Conservation (phyloP, 2,888 invertebrate species). For the Iphiclides podalirius region DNA sequence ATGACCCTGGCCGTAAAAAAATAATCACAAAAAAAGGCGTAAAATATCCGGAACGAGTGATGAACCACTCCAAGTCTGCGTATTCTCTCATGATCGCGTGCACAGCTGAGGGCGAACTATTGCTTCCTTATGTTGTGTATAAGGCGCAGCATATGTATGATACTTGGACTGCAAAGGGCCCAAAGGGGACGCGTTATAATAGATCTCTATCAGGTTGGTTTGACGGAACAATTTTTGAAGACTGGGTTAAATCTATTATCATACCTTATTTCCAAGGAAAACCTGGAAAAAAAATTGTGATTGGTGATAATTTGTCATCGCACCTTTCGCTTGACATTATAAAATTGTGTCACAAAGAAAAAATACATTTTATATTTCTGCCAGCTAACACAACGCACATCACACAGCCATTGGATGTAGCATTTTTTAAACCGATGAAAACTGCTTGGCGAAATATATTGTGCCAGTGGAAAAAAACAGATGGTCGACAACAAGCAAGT, state of each 20-base stretch:
- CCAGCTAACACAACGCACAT: neutral
- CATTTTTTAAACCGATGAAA: slow-evolving; percentile 19
- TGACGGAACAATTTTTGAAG: neutral
- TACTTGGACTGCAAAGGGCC: neutral
- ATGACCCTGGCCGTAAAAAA: neutral
- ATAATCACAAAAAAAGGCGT: neutral
- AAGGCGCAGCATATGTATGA: neutral
- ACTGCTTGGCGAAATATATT: slow-evolving; percentile 27
- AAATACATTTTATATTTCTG: neutral
- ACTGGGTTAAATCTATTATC: neutral
- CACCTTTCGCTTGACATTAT: neutral
- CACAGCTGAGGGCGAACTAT: neutral
- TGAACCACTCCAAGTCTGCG: neutral
- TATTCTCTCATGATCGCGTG: neutral
- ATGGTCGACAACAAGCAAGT: slow-evolving; percentile 20
- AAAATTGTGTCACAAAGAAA: neutral
- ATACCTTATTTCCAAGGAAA: neutral
- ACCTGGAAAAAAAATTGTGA: neutral
- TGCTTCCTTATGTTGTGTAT: neutral
- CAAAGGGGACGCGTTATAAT: neutral
- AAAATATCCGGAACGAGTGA: slow-evolving; percentile 1
- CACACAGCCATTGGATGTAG: neutral
- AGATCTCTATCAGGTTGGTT: neutral
- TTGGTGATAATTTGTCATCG: neutral
- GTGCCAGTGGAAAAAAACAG: slow-evolving; percentile 26